Evolutionary conservation across 2,797 vertebrate species (phyloP).

Genomic region (Synanceia verrucosa): DNA sequence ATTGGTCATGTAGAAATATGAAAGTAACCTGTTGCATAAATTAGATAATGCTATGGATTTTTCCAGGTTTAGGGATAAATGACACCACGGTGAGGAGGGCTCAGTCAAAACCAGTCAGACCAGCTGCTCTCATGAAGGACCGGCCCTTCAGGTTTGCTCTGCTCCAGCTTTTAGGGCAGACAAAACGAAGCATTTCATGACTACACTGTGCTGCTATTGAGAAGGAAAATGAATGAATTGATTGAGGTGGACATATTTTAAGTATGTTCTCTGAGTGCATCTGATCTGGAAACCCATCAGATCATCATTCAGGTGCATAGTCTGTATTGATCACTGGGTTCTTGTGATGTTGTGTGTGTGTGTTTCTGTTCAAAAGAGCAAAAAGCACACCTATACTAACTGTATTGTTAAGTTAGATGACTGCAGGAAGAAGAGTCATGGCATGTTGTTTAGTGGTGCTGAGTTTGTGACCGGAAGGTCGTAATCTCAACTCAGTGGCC

Average conservation of each 20-base stretch:
- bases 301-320: not conserved
- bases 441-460: not conserved
- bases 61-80: not conserved
- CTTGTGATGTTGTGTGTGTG: too few relatives aligned
- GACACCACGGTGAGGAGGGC: conserved; percentile 10
- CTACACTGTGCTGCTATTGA: not conserved
- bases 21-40: too few relatives aligned
- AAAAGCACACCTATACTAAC: conserved; percentile 1
- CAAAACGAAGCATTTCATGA: conserved; percentile 33
- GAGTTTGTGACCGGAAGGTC: too few relatives aligned
- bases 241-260: not conserved
- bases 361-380: too few relatives aligned
- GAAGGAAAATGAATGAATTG: conserved; percentile 5
- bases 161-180: not conserved
- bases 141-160: conserved; percentile 57
- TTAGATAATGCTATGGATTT: not conserved
- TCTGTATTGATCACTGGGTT: not conserved
- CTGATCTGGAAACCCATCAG: not conserved
- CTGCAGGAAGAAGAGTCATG: conserved; percentile 7
- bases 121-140: conserved; percentile 42
- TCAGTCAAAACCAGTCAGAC: conserved; percentile 53
- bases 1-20: too few relatives aligned
- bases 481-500: too few relatives aligned
- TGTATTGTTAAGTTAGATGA: conserved; percentile 14
- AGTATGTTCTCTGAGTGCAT: not conserved